Percentiles rank a stretch among this genome's conserved stretches.
Conservation (phyloP, 2,888 invertebrate genomes). For the Gryllus longicercus region DNA sequence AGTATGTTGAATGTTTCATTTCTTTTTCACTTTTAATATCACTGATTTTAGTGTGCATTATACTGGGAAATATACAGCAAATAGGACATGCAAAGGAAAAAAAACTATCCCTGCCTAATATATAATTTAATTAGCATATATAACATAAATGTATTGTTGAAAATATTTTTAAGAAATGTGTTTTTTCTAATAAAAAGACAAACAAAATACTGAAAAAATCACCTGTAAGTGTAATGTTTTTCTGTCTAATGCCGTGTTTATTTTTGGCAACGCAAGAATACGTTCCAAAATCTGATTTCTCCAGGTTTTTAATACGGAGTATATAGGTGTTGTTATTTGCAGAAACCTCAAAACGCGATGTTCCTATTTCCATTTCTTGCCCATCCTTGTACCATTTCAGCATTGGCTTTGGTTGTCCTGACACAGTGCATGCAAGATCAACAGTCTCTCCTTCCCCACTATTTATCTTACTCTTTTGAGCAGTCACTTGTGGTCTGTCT, state of each 20-base stretch:
- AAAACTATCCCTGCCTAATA: not conserved
- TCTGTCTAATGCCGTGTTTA: not conserved
- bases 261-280: conserved; percentile 6
- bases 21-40: no score
- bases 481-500: conserved; percentile 1
- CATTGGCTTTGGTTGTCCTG: not conserved
- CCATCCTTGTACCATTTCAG: not conserved
- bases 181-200: not conserved
- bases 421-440: not conserved
- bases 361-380: conserved; percentile 1
- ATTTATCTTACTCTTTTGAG: not conserved
- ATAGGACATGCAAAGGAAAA: not conserved
- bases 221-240: not conserved
- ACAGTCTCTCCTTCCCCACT: conserved; percentile 8
- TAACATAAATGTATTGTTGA: not conserved
- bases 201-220: not conserved
- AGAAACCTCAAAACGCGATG: not conserved
- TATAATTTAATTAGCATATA: no score
- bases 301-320: not conserved
- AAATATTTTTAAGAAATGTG: not conserved
- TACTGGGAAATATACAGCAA: not conserved
- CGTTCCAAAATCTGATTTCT: conserved; percentile 7
- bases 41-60: not conserved
- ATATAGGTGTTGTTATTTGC: not conserved
- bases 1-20: no score